Percentiles rank a stretch among this genome's conserved stretches.
phyloP scores from a whole-genome alignment of 1,140 invertebrate species.

The Drosophila suzukii region DNA sequence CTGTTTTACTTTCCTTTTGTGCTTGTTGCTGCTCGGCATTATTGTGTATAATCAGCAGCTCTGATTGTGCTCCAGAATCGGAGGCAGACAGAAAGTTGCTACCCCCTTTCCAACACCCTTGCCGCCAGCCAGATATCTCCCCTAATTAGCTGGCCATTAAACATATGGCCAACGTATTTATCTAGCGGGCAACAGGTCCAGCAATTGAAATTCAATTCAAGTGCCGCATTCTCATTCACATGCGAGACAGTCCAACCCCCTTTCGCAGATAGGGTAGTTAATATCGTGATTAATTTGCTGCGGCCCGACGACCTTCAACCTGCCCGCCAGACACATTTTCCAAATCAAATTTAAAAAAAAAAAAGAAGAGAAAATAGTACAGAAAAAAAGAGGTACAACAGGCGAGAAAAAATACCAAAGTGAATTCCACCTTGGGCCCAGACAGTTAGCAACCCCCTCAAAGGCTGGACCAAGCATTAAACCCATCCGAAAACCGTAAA shows the following conservation, averaged over 20 bases:
- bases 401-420: conserved; percentile 35
- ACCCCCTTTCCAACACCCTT: background rate
- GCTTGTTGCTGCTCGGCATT: conserved; percentile 38
- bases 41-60: conserved; percentile 68
- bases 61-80: conserved; percentile 45
- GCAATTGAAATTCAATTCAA: conserved; percentile 71
- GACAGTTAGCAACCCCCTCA: conserved; percentile 38
- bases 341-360: conserved; percentile 76
- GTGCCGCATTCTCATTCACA: conserved; percentile 60
- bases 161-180: conserved; percentile 41
- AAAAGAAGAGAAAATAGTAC: conserved; percentile 19
- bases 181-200: conserved; percentile 50
- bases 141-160: conserved; percentile 54
- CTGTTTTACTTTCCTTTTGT: conserved; percentile 49
- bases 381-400: conserved; percentile 19
- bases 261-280: conserved; percentile 64
- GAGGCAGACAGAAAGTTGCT: conserved; percentile 23
- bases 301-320: conserved; percentile 51
- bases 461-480: conserved; percentile 51
- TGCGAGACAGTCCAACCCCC: conserved; percentile 18
- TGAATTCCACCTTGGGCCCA: conserved; percentile 41
- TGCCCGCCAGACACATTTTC: conserved; percentile 66
- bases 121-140: conserved; percentile 16
- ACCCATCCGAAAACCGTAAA: conserved; percentile 42
- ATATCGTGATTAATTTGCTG: conserved; percentile 76